Base-by-base conservation (phyloP, 2,797 vertebrate genomes). In the Kryptolebias ocellatus region DNA sequence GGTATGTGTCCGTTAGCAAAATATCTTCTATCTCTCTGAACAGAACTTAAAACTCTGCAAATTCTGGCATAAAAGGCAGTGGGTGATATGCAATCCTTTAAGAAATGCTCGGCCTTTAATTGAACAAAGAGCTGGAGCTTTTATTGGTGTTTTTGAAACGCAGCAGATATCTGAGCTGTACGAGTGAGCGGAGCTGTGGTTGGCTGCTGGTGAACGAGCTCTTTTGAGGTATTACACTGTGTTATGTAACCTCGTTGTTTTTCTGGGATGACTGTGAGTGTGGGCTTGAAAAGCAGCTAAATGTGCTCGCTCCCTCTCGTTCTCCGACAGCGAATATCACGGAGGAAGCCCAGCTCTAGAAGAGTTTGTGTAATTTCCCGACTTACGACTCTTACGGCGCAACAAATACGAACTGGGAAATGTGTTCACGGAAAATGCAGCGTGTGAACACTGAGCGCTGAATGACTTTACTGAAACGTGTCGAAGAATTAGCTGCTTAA, bases 241-340 rank as follows among this genome's bases (percentile, higher is more conserved):
- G 74, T 87, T 91, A 87, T 87, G 79, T 87, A 89, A 90, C 72
- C 24, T 29, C 47, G 47, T 46, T 83, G 72, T 63, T 87, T 83
- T 84, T 81, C 55, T 70, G 46, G 62, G 52, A 69, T 17, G 61
- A 31, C 45, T 76, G 69, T 44, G 37, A 49, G 67, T 50, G 27
- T 76, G 69, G 53, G 57, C 49, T 77, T 61, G 44, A 67, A 68
- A 67, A 79, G 73, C 31, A 54, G 58, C 68, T 84, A 60, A 61
- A 70, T 62, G 53, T 70, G 73, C 70, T 71, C 65, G 74, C 69
- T 72, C 72, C 49, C 74, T 51, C 69, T 70, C 67, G 73, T 70
- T 74, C 73, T 53, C 74, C 50, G 62, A 83, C 75, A 37, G 68
- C 12, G 57, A 28, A 64, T 73, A 77, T 82, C 45, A 49, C 0